Conservation (phyloP, 2,113 vertebrate genomes). For the Poeciliopsis prolifica region DNA sequence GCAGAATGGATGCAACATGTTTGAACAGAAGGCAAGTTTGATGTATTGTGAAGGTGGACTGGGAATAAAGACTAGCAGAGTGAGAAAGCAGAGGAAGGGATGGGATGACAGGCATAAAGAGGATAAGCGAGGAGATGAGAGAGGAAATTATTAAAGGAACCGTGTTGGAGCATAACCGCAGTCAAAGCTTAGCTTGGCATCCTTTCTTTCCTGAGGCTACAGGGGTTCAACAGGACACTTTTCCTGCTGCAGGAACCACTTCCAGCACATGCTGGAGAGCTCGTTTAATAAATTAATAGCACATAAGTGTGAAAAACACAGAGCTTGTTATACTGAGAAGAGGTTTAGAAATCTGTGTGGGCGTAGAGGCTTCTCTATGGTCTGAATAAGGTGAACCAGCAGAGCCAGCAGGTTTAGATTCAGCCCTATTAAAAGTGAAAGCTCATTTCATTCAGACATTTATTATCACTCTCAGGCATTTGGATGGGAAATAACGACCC, state of each 20-base stretch:
- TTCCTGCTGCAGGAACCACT: constrained; percentile 48
- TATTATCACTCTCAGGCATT: constrained; percentile 25
- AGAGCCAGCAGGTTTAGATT: constrained; percentile 9
- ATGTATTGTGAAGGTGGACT: constrained; percentile 8
- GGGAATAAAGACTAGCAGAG: constrained; percentile 47
- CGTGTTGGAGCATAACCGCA: constrained; percentile 46
- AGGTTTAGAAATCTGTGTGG: neutral
- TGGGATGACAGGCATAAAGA: constrained; percentile 25
- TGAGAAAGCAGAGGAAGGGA: constrained; percentile 15
- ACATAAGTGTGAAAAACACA: constrained; percentile 34
- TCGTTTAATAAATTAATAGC: constrained; percentile 44
- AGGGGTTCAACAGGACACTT: constrained; percentile 53
- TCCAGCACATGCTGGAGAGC: constrained; percentile 60
- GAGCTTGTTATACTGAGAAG: constrained; percentile 7
- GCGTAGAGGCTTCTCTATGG: neutral
- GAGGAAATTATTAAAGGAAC: constrained; percentile 50
- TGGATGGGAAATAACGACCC: constrained; percentile 33
- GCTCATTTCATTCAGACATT: constrained; percentile 31
- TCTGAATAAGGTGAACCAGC: neutral
- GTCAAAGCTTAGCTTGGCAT: constrained; percentile 60
- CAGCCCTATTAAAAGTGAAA: constrained; percentile 13
- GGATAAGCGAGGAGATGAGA: constrained; percentile 40
- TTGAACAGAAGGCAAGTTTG: constrained; percentile 16
- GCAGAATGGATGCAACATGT: neutral
- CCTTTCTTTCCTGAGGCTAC: constrained; percentile 52